phyloP scores from a whole-genome alignment of 2,113 vertebrate species.

The Antigone vipio region DNA sequence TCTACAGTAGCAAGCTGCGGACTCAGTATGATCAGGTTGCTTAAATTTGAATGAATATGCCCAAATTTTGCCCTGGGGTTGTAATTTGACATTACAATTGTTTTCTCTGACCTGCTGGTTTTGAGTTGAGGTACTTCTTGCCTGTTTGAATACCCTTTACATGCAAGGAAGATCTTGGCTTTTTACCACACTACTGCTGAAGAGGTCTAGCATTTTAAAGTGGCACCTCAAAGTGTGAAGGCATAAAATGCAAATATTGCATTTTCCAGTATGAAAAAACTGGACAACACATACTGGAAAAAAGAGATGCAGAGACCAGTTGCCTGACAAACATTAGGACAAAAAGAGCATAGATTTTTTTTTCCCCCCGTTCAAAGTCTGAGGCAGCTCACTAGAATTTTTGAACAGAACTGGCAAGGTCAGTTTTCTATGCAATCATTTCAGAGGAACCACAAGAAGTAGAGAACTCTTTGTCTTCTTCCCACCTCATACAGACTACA shows the following conservation, averaged over 20 bases:
- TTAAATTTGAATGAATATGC: neutral
- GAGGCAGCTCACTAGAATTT: neutral
- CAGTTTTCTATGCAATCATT: neutral
- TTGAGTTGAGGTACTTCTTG: neutral
- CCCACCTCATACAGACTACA: neutral
- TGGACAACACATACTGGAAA: neutral
- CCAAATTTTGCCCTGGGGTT: neutral
- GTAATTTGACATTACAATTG: neutral
- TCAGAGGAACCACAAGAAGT: neutral
- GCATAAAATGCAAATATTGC: neutral
- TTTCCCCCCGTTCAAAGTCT: neutral
- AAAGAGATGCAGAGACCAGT: neutral
- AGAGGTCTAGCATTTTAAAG: neutral
- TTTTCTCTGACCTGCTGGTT: neutral
- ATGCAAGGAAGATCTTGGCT: neutral
- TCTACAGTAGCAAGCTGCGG: neutral
- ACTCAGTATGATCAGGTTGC: neutral
- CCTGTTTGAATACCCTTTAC: neutral
- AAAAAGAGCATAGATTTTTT: neutral
- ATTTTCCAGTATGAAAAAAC: neutral
- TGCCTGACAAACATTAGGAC: neutral
- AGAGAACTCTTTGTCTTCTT: neutral
- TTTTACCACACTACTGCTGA: neutral
- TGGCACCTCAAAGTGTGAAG: rapidly evolving
- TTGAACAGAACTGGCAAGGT: neutral